These are phyloP conservation scores for Fabriciana adippe DNA, from an alignment of 2,888 invertebrate species.

Conservation along the genomic window DNA sequence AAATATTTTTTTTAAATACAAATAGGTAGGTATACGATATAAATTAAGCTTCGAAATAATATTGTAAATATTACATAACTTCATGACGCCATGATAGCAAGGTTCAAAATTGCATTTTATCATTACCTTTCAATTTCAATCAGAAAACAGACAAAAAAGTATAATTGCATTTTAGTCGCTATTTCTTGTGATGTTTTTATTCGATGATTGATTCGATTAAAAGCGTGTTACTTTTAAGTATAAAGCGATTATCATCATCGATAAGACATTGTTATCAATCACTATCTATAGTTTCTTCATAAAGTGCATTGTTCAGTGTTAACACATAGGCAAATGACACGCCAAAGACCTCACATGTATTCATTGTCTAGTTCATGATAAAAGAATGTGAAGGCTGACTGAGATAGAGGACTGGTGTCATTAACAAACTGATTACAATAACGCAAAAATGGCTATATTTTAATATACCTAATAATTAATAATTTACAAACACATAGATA, in stretches of 20 bases:
- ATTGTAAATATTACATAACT: no score
- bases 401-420: not conserved
- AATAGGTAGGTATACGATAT: no score
- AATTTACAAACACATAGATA: no score
- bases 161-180: not conserved
- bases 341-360: conserved; percentile 26
- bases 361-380: conserved; percentile 29
- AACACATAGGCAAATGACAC: conserved; percentile 23
- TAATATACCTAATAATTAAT: no score
- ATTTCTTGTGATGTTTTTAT: conserved; percentile 9
- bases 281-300: conserved; percentile 20
- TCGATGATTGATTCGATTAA: conserved; percentile 14
- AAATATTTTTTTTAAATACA: no score
- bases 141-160: not conserved
- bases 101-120: not conserved
- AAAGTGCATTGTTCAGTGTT: conserved; percentile 20
- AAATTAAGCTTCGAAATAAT: no score
- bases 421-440: not conserved
- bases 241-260: conserved; percentile 25
- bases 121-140: not conserved
- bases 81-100: not conserved
- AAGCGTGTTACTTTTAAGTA: conserved; percentile 21
- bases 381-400: conserved; percentile 2
- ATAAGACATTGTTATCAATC: conserved; percentile 27
- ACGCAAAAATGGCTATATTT: not conserved